phyloP scores from a whole-genome alignment of 2,888 invertebrate species.

The Eristalis intricaria region DNA sequence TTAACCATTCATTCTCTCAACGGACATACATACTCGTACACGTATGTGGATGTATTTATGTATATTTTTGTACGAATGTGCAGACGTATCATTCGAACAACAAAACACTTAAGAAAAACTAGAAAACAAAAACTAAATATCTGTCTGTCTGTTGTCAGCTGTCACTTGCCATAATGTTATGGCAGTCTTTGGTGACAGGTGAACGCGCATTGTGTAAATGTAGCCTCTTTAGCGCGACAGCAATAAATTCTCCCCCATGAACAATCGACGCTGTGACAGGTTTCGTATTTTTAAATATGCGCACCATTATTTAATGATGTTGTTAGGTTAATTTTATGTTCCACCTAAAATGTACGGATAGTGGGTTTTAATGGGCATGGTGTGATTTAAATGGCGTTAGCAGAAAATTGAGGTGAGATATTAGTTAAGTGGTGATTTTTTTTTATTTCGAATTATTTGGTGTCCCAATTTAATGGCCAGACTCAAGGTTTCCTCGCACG shows the following conservation, averaged over 20 bases:
- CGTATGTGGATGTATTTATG: not conserved
- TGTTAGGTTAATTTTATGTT: conserved; percentile 70
- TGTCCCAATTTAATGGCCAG: conserved; percentile 57
- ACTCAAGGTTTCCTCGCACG: conserved; percentile 52
- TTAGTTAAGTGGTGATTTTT: conserved; percentile 65
- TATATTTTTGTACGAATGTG: not conserved
- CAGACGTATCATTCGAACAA: conserved; percentile 20
- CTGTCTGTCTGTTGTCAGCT: conserved; percentile 47
- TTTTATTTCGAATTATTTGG: conserved; percentile 60
- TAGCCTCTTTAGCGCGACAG: conserved; percentile 40
- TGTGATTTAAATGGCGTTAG: conserved; percentile 68
- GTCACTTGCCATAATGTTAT: conserved; percentile 64
- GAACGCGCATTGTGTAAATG: conserved; percentile 60
- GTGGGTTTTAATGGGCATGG: conserved; percentile 64
- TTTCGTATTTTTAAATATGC: conserved; percentile 67
- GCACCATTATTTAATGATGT: conserved; percentile 69
- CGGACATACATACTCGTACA: not conserved
- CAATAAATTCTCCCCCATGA: conserved; percentile 62
- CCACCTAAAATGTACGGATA: conserved; percentile 56
- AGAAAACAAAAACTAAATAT: conserved; percentile 16
- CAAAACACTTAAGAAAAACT: conserved; percentile 22
- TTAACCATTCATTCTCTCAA: conserved; percentile 2
- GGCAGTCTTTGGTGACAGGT: conserved; percentile 59
- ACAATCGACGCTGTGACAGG: conserved; percentile 63
- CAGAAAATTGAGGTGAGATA: conserved; percentile 55